These are phyloP conservation scores for Melinaea marsaeus DNA, from an alignment of 2,888 invertebrate genomes.

Conservation along the genomic window DNA sequence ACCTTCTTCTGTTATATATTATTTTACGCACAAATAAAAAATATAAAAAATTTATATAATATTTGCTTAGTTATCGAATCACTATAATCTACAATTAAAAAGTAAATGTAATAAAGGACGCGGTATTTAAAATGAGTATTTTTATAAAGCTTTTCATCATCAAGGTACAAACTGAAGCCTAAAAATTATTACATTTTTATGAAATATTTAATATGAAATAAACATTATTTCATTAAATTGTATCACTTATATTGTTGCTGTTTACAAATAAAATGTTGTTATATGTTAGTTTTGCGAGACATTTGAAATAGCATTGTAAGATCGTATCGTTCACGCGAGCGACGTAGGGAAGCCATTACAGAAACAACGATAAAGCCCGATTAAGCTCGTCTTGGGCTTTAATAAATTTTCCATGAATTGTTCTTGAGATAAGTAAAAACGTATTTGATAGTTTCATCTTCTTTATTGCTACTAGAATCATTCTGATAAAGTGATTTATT, in stretches of 20 bases:
- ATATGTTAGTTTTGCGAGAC: slow-evolving; percentile 5
- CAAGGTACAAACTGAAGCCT: too few relatives aligned
- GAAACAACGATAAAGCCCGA: slow-evolving; percentile 10
- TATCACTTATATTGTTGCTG: not conserved
- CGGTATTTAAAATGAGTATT: too few relatives aligned
- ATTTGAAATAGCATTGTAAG: slow-evolving; percentile 7
- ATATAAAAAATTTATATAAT: too few relatives aligned
- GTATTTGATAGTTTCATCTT: slow-evolving; percentile 8
- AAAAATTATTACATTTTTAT: not conserved
- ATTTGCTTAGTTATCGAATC: too few relatives aligned
- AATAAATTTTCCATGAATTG: slow-evolving; percentile 12
- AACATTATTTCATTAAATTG: not conserved
- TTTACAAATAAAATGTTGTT: slow-evolving; percentile 2
- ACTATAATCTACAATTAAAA: too few relatives aligned
- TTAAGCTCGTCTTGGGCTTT: slow-evolving; percentile 9
- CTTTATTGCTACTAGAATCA: not conserved
- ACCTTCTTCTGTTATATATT: too few relatives aligned
- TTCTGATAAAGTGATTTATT: slow-evolving; percentile 2
- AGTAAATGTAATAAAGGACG: too few relatives aligned
- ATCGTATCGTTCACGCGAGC: slow-evolving; percentile 9
- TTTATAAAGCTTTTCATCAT: too few relatives aligned
- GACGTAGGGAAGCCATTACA: slow-evolving; percentile 12
- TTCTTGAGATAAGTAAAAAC: slow-evolving; percentile 8
- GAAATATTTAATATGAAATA: not conserved
- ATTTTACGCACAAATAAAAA: too few relatives aligned